Evolutionary conservation across 2,888 invertebrate species (phyloP), one percentile per base, ranked within the genome.

Genomic region (Sphinx pinastri): DNA sequence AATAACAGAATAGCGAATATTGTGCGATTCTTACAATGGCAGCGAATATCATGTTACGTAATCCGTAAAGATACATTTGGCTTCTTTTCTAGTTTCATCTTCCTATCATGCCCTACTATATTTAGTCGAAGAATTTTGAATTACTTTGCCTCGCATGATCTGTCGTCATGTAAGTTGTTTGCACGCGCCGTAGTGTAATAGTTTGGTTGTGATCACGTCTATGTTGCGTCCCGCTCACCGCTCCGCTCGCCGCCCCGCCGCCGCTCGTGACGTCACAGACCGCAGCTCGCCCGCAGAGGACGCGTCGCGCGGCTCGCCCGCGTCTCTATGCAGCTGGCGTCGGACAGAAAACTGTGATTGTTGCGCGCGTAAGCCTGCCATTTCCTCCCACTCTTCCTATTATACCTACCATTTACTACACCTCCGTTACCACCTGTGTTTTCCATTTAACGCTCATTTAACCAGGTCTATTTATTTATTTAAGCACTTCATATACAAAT

Each of bases 241-340:
- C 16, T 38, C 68, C n/a, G 54, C 31, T 12, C 49, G 12, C 25
- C 68, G 47, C 25, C 25, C 25, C 25, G 25, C 25, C 54, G 68
- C 57, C 71, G 72, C 38, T 8, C 63, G 59, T 63, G 45, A 47
- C 63, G 63, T 38, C 54, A 68, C 69, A 68, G 67, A 68, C 55
- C 68, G 67, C 38, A 14, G 16, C 63, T 49, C 38, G 57, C 78
- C 71, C 81, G 82, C 71, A 78, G 79, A 75, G 84, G 74, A 81
- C 82, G 73, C 79, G 58, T 73, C 82, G 71, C 89, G 87, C 71
- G 84, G 86, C 31, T 86, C 88, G 71, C 84, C 88, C 70, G 79
- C 82, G 54, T 73, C 81, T 52, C 68, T 70, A 72, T 69, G 67
- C 70, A n/a, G 52, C 67, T 79, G 77, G 70, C 68, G 71, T 4